These are phyloP conservation scores for Corvus cornix DNA, from an alignment of 2,113 vertebrate species.

Conservation along the genomic window DNA sequence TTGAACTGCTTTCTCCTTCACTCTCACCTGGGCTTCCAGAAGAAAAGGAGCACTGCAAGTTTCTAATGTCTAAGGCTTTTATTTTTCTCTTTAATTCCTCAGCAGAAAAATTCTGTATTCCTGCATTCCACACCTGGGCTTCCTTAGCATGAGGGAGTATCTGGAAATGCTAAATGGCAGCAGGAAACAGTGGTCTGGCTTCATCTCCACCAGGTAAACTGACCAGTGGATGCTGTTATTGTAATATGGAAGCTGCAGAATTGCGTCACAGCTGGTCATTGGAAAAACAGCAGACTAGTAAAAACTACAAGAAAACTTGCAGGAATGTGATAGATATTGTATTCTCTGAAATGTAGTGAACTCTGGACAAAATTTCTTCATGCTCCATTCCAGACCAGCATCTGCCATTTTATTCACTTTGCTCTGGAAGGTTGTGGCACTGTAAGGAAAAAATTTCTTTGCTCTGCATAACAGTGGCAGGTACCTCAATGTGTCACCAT, in stretches of 20 bases:
- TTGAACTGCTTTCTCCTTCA: not conserved
- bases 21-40: not conserved
- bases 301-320: not conserved
- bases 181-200: not conserved
- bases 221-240: not conserved
- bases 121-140: not conserved
- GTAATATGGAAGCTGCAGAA: not conserved
- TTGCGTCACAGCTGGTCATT: not conserved
- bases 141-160: not conserved
- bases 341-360: not conserved
- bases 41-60: not conserved
- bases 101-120: not conserved
- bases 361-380: not conserved
- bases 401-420: not conserved
- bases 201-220: not conserved
- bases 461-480: not conserved
- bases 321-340: not conserved
- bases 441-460: not conserved
- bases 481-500: not conserved
- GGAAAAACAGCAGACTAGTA: not conserved
- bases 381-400: not conserved
- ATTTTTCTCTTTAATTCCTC: not conserved
- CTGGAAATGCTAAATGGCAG: not conserved
- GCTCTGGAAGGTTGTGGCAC: not conserved
- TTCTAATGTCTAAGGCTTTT: not conserved